Conservation (phyloP, 2,888 invertebrate genomes). For the Diplazon laetatorius region DNA sequence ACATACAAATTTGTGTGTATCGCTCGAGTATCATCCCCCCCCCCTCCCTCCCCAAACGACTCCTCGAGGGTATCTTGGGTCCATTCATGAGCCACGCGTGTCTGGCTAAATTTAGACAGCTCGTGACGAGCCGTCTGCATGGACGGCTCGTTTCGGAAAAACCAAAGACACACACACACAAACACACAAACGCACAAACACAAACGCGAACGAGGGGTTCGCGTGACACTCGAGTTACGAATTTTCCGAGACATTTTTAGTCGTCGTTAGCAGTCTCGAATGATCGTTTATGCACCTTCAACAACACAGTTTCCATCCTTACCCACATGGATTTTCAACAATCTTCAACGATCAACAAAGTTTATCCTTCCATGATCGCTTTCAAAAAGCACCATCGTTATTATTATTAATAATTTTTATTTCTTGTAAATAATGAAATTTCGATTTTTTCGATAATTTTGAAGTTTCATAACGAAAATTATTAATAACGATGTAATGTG, state of each 20-base stretch:
- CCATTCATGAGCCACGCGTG: slow-evolving; percentile 47
- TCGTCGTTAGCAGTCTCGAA: slow-evolving; percentile 5
- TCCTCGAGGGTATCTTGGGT: slow-evolving; percentile 41
- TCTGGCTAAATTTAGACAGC: slow-evolving; percentile 47
- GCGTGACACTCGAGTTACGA: neutral
- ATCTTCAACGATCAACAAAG: too few relatives aligned
- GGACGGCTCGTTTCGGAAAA: slow-evolving; percentile 26
- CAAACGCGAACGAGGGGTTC: slow-evolving; percentile 2
- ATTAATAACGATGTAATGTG: too few relatives aligned
- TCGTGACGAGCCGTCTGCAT: slow-evolving; percentile 18
- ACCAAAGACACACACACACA: neutral
- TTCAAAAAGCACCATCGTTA: too few relatives aligned
- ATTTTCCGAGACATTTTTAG: neutral
- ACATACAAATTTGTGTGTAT: neutral
- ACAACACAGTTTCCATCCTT: too few relatives aligned
- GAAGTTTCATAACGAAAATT: too few relatives aligned
- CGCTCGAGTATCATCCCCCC: slow-evolving; percentile 1
- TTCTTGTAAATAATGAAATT: too few relatives aligned
- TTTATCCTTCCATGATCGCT: too few relatives aligned
- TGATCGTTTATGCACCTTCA: too few relatives aligned
- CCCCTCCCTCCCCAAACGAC: slow-evolving; percentile 4
- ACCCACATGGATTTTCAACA: too few relatives aligned
- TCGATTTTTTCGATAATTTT: too few relatives aligned
- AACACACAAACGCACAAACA: too few relatives aligned
- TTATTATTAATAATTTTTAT: too few relatives aligned